phyloP scores from a whole-genome alignment of 2,113 vertebrate species.

The Ochotona curzoniae region DNA sequence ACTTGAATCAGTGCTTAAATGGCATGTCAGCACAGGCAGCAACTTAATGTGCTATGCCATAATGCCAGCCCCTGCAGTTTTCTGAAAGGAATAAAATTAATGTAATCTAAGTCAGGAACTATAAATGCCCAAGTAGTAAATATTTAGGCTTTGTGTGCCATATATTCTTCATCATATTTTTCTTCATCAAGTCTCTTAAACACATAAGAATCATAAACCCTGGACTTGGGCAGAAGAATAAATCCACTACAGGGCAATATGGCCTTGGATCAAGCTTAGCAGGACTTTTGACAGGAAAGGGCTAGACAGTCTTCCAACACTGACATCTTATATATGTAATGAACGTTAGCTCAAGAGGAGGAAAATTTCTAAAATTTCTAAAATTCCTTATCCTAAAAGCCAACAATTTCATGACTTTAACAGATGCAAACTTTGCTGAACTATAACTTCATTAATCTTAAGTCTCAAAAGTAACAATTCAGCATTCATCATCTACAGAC shows the following conservation, averaged over 20 bases:
- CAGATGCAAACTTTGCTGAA: background rate
- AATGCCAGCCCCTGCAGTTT: background rate
- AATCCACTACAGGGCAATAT: background rate
- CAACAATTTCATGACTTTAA: background rate
- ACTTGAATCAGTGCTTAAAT: too few relatives aligned
- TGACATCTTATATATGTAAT: background rate
- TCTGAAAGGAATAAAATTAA: conserved; percentile 21
- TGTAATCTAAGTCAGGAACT: background rate
- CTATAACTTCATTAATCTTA: background rate
- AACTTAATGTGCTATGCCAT: too few relatives aligned
- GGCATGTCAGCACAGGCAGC: too few relatives aligned
- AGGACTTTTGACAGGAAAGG: background rate
- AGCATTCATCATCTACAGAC: background rate
- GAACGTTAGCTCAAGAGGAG: background rate
- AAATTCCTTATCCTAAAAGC: conserved; percentile 6
- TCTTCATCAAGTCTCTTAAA: background rate
- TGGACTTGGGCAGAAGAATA: background rate
- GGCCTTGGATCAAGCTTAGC: background rate
- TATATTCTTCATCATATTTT: conserved; percentile 3
- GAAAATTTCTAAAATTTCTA: background rate
- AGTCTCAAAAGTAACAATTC: background rate
- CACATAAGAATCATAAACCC: background rate
- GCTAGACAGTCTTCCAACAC: background rate
- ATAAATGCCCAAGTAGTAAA: background rate
- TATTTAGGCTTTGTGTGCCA: background rate